These are phyloP conservation scores for Zalophus californianus DNA, from an alignment of 2,797 vertebrate species.

Conservation along the genomic window DNA sequence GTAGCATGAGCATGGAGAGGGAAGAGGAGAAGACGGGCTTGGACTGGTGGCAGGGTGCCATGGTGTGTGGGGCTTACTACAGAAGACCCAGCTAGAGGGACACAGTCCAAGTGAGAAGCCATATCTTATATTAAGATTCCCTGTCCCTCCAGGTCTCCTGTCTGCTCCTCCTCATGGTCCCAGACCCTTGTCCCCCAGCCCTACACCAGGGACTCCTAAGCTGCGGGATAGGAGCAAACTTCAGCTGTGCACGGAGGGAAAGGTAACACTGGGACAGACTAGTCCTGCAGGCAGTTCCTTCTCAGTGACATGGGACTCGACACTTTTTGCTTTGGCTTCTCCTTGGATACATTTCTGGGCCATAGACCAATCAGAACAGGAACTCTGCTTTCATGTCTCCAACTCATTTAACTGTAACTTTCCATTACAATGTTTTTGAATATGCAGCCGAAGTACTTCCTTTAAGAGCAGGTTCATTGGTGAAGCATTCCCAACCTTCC, in stretches of 20 bases:
- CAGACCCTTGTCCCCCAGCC: not conserved
- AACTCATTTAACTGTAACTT: not conserved
- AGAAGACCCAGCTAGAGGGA: not conserved
- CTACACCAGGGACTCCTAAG: not conserved
- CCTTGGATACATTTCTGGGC: not conserved
- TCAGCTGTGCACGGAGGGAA: not conserved
- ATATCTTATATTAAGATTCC: not conserved
- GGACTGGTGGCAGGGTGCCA: not conserved
- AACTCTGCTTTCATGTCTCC: not conserved
- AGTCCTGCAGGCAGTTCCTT: not conserved
- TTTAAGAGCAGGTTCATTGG: not conserved
- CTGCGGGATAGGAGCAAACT: not conserved
- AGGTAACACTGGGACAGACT: not conserved
- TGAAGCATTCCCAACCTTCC: not conserved
- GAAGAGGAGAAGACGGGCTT: not conserved
- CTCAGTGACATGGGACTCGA: not conserved
- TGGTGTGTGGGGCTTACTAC: not conserved
- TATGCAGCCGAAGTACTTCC: not conserved
- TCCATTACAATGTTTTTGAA: not conserved
- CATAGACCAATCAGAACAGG: not conserved
- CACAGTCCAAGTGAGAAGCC: not conserved
- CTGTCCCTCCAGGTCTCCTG: not conserved
- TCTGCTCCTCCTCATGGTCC: not conserved
- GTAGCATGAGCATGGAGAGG: not conserved
- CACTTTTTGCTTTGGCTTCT: not conserved